Base-by-base conservation (phyloP, 2,888 invertebrate genomes). In the Lepas anatifera region DNA sequence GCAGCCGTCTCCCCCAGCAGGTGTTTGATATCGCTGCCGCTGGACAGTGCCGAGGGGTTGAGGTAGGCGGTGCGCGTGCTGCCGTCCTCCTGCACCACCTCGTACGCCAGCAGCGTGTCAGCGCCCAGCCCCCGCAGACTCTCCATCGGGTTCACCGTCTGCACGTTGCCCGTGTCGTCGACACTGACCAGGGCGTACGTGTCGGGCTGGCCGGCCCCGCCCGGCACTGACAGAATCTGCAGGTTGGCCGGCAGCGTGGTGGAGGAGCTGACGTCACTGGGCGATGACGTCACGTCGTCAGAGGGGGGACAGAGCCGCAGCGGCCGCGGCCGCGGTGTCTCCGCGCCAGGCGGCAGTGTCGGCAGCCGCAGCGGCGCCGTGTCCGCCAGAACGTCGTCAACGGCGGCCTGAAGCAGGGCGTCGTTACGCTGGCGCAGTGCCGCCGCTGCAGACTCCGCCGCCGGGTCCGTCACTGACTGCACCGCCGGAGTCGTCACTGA, bases 11-110 rank as follows among this genome's bases (percentile, higher is more conserved):
- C 66, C 41, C 66, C 41, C 13, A 66, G 37, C 66, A 39, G 25
- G 10, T 66, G 66, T 7, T 39, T 66, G 66, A 66, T 41, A 13
- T 66, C 41, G 66, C 16, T 27, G 39, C 66, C 39, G 39, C 27
- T 66, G 13, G 66, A 37, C 4, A 66, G 66, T 6, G 37, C 8
- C 3, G 66, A n/a, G 25, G 39, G 39, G 66, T 41, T 66, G 39
- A 66, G 66, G 39, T 66, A 66, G 39, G 66, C 66, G 11, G 66
- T 66, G 66, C 66, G 66, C 25, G 66, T 66, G 66, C 39, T 39
- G 66, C 66, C 66, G 25, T 66, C 66, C 39, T 66, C 66, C 39
- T 41, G 39, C 25, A 25, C 39, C 66, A 66, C 66, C 66, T 66
- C 66, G 39, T 66, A 66, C 13, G 66, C 66, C 13, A 66, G 66